A percentile compares a stretch with the other conserved stretches of the same genome.
Conservation (phyloP, 2,113 vertebrate species). For the Ctenomys sociabilis region DNA sequence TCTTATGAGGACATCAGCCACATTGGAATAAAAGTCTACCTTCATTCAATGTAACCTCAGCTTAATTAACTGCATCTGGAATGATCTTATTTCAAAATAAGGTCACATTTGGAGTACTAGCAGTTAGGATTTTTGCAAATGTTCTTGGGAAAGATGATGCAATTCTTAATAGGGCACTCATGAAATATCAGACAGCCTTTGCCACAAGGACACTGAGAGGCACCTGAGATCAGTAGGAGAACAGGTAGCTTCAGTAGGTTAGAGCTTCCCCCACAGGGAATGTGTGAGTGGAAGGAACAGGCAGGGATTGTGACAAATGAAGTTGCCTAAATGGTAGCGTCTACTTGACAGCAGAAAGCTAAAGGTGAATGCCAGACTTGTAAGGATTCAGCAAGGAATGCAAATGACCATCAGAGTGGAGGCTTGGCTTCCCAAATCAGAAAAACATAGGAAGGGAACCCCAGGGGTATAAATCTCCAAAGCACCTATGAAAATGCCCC, state of each 20-base stretch:
- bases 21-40: not conserved
- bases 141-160: not conserved
- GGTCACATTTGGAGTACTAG: not conserved
- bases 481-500: not conserved
- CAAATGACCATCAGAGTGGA: not conserved
- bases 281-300: not conserved
- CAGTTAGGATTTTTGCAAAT: not conserved
- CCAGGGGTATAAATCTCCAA: not conserved
- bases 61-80: not conserved
- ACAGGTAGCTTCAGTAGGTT: no score
- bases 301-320: not conserved
- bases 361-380: not conserved
- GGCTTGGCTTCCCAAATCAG: not conserved
- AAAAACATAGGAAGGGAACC: not conserved
- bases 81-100: not conserved
- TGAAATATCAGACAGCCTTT: not conserved
- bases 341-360: not conserved
- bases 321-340: not conserved
- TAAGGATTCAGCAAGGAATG: not conserved
- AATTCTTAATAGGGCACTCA: not conserved
- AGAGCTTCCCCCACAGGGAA: not conserved
- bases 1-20: not conserved
- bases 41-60: not conserved
- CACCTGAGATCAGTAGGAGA: not conserved
- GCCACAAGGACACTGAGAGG: not conserved